Percentiles rank a stretch among this genome's conserved stretches.
phyloP scores from a whole-genome alignment of 1,140 invertebrate species.

The Probaryconus sp. region DNA sequence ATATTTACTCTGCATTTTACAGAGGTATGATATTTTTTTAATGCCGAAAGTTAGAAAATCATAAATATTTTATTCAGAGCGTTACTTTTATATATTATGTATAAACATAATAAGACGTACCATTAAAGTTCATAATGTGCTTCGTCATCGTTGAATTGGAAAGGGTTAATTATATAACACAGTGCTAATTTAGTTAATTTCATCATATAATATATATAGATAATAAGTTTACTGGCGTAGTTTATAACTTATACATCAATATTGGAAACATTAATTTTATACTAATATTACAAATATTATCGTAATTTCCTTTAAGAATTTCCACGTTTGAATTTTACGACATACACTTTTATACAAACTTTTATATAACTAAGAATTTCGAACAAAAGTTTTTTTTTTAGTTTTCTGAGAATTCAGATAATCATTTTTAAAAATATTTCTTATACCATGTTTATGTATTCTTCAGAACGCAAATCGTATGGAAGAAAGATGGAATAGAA shows the following conservation, averaged over 20 bases:
- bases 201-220: conserved; percentile 6
- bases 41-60: too few relatives aligned
- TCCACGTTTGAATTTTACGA: too few relatives aligned
- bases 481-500: conserved; percentile 88
- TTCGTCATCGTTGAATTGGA: conserved; percentile 6
- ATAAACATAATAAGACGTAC: too few relatives aligned
- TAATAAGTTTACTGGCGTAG: too few relatives aligned
- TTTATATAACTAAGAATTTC: neutral
- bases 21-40: too few relatives aligned
- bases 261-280: too few relatives aligned
- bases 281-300: too few relatives aligned
- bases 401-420: neutral
- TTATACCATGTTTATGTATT: neutral
- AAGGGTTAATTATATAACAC: conserved; percentile 9
- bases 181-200: conserved; percentile 12
- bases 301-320: too few relatives aligned
- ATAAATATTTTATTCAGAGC: too few relatives aligned
- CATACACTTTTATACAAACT: conserved; percentile 5
- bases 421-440: conserved; percentile 6
- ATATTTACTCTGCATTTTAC: too few relatives aligned
- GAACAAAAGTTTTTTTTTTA: neutral
- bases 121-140: too few relatives aligned
- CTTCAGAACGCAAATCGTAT: conserved; percentile 83
- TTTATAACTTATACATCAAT: too few relatives aligned
- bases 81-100: conserved; percentile 18